These are phyloP conservation scores for Brachymystax lenok DNA, from an alignment of 2,797 vertebrate genomes.

Conservation along the genomic window DNA sequence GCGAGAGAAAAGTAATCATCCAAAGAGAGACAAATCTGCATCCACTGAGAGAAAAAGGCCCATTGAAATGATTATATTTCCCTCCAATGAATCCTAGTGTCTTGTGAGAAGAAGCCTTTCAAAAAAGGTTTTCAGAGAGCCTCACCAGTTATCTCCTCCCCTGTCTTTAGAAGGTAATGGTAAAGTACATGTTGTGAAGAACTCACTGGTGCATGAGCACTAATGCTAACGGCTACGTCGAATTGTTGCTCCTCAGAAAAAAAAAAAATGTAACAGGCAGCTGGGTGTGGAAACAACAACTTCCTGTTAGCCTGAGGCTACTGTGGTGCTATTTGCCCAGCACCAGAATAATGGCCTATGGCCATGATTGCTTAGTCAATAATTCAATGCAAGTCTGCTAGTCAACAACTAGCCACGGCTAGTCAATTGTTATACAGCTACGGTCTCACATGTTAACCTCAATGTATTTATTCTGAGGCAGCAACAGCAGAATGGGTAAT, in stretches of 20 bases:
- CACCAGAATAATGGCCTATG: slow-evolving; percentile 9
- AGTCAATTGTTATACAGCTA: neutral
- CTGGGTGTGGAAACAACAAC: neutral
- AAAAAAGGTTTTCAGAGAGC: neutral
- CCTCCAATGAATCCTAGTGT: neutral
- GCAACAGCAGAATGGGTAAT: neutral
- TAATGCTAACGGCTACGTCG: neutral
- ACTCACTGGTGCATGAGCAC: neutral
- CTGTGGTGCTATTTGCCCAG: slow-evolving; percentile 13
- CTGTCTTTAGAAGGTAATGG: neutral
- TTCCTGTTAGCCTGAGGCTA: slow-evolving; percentile 5
- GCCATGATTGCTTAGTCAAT: slow-evolving; percentile 19
- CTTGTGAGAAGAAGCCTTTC: neutral
- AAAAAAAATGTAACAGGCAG: neutral
- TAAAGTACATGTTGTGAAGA: slow-evolving; percentile 9
- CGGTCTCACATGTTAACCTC: neutral
- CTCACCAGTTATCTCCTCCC: slow-evolving; percentile 9
- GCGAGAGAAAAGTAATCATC: neutral
- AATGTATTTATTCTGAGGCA: neutral
- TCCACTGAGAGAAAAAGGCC: neutral
- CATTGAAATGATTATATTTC: neutral
- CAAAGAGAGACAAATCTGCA: neutral
- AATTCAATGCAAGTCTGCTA: slow-evolving; percentile 4
- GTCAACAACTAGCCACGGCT: neutral
- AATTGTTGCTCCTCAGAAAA: slow-evolving; percentile 4